Percentiles rank a stretch among this genome's conserved stretches.
These are phyloP conservation scores for Cyanistes caeruleus DNA, from an alignment of 2,113 vertebrate genomes.

Conservation along the genomic window DNA sequence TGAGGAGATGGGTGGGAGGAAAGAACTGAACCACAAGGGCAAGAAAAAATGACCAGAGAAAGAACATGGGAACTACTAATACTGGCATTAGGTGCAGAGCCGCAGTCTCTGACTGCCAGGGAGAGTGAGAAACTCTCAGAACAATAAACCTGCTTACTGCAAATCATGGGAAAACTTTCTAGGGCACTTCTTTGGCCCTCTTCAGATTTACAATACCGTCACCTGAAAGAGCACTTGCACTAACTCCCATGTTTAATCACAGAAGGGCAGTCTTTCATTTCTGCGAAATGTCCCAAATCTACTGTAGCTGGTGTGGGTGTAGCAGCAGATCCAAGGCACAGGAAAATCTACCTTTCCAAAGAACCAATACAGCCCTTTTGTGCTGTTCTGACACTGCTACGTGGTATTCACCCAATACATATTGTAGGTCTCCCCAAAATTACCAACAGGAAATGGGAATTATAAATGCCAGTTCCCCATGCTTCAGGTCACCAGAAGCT, in stretches of 20 bases:
- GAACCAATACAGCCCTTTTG: rapidly evolving
- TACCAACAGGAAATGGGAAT: not conserved
- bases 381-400: not conserved
- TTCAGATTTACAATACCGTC: not conserved
- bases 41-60: not conserved
- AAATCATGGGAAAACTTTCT: not conserved
- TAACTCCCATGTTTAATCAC: not conserved
- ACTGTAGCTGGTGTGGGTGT: rapidly evolving
- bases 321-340: not conserved
- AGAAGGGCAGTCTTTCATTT: not conserved
- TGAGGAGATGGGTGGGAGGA: not conserved
- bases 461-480: not conserved
- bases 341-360: not conserved
- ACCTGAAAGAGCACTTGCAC: not conserved
- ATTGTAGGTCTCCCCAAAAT: not conserved
- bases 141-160: not conserved
- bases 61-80: rapidly evolving
- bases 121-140: not conserved
- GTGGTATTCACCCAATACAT: not conserved
- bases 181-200: not conserved
- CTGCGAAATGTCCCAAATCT: not conserved
- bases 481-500: not conserved
- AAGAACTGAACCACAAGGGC: not conserved
- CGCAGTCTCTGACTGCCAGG: not conserved
- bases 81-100: not conserved